A percentile compares a stretch with the other conserved stretches of the same genome.
Conservation (phyloP, 2,113 vertebrate genomes). For the Bubo scandiacus region DNA sequence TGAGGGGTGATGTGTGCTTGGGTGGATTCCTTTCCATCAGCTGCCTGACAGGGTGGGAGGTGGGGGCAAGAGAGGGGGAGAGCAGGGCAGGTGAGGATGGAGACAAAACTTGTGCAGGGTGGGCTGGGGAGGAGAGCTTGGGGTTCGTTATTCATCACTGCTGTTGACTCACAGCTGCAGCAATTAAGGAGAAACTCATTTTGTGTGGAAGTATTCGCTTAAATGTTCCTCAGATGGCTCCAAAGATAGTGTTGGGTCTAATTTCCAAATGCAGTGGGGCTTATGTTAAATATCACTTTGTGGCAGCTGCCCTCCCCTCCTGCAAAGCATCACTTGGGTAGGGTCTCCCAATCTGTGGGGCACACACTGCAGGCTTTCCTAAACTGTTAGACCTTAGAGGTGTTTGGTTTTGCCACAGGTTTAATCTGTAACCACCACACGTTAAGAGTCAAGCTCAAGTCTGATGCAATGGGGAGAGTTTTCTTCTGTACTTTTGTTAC, state of each 20-base stretch:
- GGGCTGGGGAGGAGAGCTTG: neutral
- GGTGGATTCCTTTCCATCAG: neutral
- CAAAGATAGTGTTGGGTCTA: neutral
- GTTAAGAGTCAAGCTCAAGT: neutral
- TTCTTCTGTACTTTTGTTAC: neutral
- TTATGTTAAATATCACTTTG: neutral
- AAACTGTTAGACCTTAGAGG: neutral
- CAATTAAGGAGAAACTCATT: neutral
- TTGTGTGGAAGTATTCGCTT: neutral
- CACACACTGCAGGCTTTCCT: neutral
- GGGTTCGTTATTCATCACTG: neutral
- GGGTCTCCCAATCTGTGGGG: neutral
- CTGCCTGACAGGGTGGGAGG: neutral
- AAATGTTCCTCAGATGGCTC: neutral
- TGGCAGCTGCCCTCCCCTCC: neutral
- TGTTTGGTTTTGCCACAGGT: neutral
- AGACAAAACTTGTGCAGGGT: neutral
- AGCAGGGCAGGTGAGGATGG: neutral
- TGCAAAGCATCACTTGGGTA: neutral
- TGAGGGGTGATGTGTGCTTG: accelerated
- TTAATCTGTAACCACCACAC: neutral
- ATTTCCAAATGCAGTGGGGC: neutral
- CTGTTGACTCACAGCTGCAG: neutral
- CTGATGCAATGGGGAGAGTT: neutral
- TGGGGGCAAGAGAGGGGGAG: neutral